Percentiles rank a stretch among this genome's conserved stretches.
These are phyloP conservation scores for Megathymus violae DNA, from an alignment of 1,140 invertebrate species.

Conservation along the genomic window DNA sequence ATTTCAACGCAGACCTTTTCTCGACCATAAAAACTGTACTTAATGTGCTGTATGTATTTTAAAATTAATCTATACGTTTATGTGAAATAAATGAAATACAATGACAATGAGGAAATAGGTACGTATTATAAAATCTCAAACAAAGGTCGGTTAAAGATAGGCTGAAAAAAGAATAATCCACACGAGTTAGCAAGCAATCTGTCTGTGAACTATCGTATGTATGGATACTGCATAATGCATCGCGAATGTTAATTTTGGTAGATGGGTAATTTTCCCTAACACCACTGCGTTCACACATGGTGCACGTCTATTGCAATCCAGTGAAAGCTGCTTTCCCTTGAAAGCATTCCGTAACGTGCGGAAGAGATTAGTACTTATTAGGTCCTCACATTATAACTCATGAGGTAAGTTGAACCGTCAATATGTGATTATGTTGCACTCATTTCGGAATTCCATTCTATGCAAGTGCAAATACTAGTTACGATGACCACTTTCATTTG, in stretches of 20 bases:
- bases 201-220: slow-evolving; percentile 60
- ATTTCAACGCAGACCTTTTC: slow-evolving; percentile 17
- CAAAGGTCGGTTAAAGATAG: slow-evolving; percentile 36
- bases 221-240: slow-evolving; percentile 63
- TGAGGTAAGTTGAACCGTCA: slow-evolving; percentile 49
- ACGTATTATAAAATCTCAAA: slow-evolving; percentile 24
- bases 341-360: slow-evolving; percentile 50
- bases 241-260: slow-evolving; percentile 63
- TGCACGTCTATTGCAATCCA: slow-evolving; percentile 38
- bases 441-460: too few relatives aligned
- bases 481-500: too few relatives aligned
- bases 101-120: slow-evolving; percentile 15
- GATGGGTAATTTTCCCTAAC: slow-evolving; percentile 44
- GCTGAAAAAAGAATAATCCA: slow-evolving; percentile 62
- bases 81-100: slow-evolving; percentile 5
- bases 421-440: slow-evolving; percentile 60
- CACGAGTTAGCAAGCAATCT: slow-evolving; percentile 71
- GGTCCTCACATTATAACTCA: slow-evolving; percentile 47
- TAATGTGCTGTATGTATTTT: slow-evolving; percentile 6
- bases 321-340: slow-evolving; percentile 68
- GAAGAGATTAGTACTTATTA: slow-evolving; percentile 53
- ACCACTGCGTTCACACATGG: slow-evolving; percentile 35
- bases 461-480: too few relatives aligned
- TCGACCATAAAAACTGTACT: slow-evolving; percentile 5
- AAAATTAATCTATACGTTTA: slow-evolving; percentile 13